phyloP scores from a whole-genome alignment of 2,797 vertebrate genomes.

The Pteronotus mesoamericanus region DNA sequence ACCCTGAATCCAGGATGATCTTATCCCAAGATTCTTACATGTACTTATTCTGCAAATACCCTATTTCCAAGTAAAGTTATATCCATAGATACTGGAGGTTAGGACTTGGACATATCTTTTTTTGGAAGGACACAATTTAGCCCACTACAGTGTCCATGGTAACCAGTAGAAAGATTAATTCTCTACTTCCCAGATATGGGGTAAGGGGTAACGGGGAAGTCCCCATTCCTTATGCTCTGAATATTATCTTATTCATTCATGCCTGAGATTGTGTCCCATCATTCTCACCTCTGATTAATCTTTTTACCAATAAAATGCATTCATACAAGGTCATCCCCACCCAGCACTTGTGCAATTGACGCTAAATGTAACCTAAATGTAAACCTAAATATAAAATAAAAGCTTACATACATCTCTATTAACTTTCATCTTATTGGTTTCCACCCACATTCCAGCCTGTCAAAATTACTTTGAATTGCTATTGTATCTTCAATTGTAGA shows the following conservation, averaged over 20 bases:
- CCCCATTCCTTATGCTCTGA: not conserved
- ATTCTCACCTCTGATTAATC: not conserved
- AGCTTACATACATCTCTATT: not conserved
- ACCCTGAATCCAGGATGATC: not conserved
- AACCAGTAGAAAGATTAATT: not conserved
- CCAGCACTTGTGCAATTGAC: not conserved
- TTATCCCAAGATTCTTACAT: not conserved
- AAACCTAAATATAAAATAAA: not conserved
- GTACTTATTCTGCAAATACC: not conserved
- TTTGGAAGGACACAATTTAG: not conserved
- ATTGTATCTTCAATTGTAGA: not conserved
- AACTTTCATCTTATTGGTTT: constrained; percentile 8
- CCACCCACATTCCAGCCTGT: not conserved
- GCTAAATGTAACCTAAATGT: not conserved
- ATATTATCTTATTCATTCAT: not conserved
- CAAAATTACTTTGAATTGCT: not conserved
- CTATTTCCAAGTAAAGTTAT: not conserved
- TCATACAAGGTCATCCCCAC: not conserved
- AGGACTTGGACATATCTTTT: not conserved
- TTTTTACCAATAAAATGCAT: not conserved
- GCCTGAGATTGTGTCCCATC: not conserved
- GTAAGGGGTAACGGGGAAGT: not conserved
- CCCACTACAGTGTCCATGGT: not conserved
- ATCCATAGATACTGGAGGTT: not conserved
- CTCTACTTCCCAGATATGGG: not conserved